Evolutionary conservation across 2,113 vertebrate genomes (phyloP), one percentile per base, ranked within the genome.

Genomic region (Mugil cephalus): DNA sequence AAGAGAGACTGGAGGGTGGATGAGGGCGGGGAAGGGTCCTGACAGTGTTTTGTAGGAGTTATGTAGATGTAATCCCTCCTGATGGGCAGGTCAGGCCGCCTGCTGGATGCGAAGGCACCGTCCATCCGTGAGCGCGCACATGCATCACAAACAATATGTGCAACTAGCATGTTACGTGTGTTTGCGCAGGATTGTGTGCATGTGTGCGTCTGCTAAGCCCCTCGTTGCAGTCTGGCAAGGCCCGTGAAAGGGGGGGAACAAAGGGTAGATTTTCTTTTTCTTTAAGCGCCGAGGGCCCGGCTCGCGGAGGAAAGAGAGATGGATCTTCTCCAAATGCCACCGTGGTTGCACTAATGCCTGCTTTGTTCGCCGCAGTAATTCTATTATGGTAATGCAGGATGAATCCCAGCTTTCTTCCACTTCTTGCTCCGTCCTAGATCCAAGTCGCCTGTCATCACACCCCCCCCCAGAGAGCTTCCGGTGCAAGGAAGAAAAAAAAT

Each of bases 291-390:
- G 17, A 89, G 76, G 77, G 55, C 24, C 19, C 5, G 24, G 51
- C 78, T 80, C 4, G 8, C 45, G 8, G 79, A 80, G 82, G 83
- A 87, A 77, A 87, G 76, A 79, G 89, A 81, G 77, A 91, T 88
- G 82, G 86, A 90, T 74, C 64, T 79, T 79, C 83, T 91, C 86
- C 82, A 90, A 90, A 88, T 86, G 89, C 71, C 75, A 85, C 67
- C 85, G 5, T 67, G 46, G 9, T 80, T 2, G 79, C 76, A 54
- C 84, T 93, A 91, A 91, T 91, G 80, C 90, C 74, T 62, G 62
- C 83, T 91, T 92, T 92, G 88, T 92, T 80, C 60, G 1, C 58
- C 63, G 17, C 40, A 15, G 71, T 92, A 90, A 91, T 91, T 91
- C 87, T 88, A 87, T 93, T 89, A 89, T 90, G 80, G 45, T 82